Conservation (phyloP, 2,797 vertebrate species). For the Coendou prehensilis region DNA sequence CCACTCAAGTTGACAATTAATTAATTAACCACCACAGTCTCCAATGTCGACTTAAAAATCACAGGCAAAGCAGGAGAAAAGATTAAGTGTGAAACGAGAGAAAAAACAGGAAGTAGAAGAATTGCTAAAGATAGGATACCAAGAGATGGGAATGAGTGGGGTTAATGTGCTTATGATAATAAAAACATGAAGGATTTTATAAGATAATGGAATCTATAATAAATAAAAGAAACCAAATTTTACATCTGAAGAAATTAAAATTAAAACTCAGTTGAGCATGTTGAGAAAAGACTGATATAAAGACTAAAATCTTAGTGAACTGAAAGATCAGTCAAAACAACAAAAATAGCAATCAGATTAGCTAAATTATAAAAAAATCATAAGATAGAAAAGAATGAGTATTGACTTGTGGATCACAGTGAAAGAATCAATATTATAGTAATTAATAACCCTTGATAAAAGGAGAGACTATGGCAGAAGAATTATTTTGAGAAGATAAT, state of each 20-base stretch:
- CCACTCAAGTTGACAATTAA: neutral
- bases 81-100: neutral
- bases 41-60: too few species aligned
- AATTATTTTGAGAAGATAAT: neutral
- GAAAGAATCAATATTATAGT: neutral
- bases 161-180: neutral
- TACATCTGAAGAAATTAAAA: slow-evolving; percentile 1
- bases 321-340: neutral
- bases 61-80: neutral
- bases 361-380: neutral
- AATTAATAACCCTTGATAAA: neutral
- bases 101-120: neutral
- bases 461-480: neutral
- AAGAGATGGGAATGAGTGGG: neutral
- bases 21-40: neutral
- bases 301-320: neutral
- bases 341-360: neutral
- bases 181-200: neutral
- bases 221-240: neutral
- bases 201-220: neutral
- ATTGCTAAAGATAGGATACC: neutral
- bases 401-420: neutral
- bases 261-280: neutral
- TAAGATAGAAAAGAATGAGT: neutral
- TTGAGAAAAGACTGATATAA: neutral